Percentiles rank a stretch among this genome's conserved stretches.
Conservation (phyloP, 2,888 invertebrate species). For the Drosophila monieri region DNA sequence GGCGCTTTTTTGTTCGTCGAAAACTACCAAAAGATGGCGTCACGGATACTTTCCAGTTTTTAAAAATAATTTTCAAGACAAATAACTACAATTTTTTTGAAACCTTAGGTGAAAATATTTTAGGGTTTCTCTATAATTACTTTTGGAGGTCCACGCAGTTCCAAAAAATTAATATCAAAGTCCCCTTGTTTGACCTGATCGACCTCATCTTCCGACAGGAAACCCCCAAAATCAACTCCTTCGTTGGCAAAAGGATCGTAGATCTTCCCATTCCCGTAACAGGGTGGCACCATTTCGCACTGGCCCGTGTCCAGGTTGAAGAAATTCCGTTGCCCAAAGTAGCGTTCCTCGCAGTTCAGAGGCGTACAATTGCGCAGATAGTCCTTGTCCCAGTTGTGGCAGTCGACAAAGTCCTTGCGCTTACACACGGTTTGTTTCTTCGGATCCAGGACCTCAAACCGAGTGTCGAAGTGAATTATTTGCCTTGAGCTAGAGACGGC, state of each 20-base stretch:
- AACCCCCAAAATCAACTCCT: conserved; percentile 53
- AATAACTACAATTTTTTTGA: too few species aligned
- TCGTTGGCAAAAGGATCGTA: conserved; percentile 68
- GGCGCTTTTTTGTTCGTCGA: not conserved
- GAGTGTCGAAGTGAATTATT: conserved; percentile 75
- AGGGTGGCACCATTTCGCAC: conserved; percentile 69
- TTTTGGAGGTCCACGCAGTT: conserved; percentile 17
- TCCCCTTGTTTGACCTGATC: conserved; percentile 54
- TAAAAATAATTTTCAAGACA: not conserved
- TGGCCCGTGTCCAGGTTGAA: conserved; percentile 82
- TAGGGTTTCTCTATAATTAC: not conserved
- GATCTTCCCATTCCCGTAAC: conserved; percentile 25
- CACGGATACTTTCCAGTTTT: not conserved
- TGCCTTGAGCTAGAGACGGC: conserved; percentile 54
- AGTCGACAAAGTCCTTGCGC: conserved; percentile 66
- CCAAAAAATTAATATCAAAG: conserved; percentile 51
- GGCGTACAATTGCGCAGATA: conserved; percentile 85
- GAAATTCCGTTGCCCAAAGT: conserved; percentile 85
- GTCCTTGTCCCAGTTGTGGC: conserved; percentile 84
- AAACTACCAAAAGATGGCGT: not conserved
- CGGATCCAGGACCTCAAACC: conserved; percentile 74
- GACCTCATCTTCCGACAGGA: conserved; percentile 61
- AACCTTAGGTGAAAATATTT: not conserved
- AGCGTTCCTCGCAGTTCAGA: conserved; percentile 85
- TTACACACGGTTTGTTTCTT: conserved; percentile 54